These are phyloP conservation scores for Poecilobothrus nobilitatus DNA, from an alignment of 2,888 invertebrate species.

Conservation along the genomic window DNA sequence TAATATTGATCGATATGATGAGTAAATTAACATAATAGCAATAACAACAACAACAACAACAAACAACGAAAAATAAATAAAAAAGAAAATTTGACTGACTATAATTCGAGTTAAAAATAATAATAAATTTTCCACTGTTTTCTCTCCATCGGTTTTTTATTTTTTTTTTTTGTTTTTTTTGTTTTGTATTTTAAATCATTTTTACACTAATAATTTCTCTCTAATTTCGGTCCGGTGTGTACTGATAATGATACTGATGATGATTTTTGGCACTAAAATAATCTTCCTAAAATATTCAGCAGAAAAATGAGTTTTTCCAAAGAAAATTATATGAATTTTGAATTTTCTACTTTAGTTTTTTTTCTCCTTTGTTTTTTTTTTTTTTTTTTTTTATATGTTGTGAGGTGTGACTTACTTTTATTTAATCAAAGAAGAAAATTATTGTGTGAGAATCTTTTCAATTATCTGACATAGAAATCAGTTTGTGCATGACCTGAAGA, in stretches of 20 bases:
- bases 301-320: neutral
- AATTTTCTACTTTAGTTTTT: neutral
- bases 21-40: too few relatives aligned
- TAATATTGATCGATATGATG: too few relatives aligned
- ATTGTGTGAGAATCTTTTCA: neutral
- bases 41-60: too few relatives aligned
- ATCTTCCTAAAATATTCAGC: neutral
- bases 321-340: neutral
- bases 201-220: too few relatives aligned
- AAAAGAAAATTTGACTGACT: too few relatives aligned
- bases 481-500: neutral
- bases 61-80: too few relatives aligned
- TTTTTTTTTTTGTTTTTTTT: too few relatives aligned
- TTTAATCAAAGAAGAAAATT: neutral
- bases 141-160: too few relatives aligned
- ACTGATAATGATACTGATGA: constrained; percentile 15
- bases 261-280: neutral
- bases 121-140: too few relatives aligned
- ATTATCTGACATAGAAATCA: neutral
- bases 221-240: neutral
- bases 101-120: too few relatives aligned
- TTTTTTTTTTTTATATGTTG: neutral
- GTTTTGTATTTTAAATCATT: too few relatives aligned
- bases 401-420: neutral
- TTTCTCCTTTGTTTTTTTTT: neutral